Base-by-base conservation (phyloP, 2,888 invertebrate species). In the Zygothrica quintamaculata region DNA sequence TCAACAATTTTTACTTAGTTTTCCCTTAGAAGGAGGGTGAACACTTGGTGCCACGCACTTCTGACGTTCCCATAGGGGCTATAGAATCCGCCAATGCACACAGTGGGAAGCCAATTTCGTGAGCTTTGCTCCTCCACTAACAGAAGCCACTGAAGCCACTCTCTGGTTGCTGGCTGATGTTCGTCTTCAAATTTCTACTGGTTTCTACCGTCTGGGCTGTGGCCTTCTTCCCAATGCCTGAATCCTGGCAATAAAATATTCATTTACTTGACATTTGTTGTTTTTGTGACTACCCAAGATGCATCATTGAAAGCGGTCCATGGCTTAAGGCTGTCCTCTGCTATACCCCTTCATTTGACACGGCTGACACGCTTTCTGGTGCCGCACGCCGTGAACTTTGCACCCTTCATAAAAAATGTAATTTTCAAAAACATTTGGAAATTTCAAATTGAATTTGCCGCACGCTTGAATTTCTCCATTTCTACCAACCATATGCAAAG, bases 401-500 rank as follows among this genome's bases (percentile, higher is more conserved):
- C 67, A 70, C 78, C 81, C 78, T 70, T 80, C 74, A 84, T 84
- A 76, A 84, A 84, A 84, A 76, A 84, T 81, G 76, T 87, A 84
- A 84, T 84, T 87, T 79, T 71, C 51, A 67, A 77, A 79, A 87
- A 84, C 84, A 84, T 84, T 81, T 84, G 82, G 60, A 78, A 87
- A 69, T 84, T 86, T 87, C 62, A 84, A 84, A 84, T 87, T 84
- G 87, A 84, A 84, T 84, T 84, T 84, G 76, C 77, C 74, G 73
- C 75, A 78, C 75, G 75, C 81, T 82, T 82, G 76, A 85, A 75
- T 77, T 76, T 65, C 42, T 16, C 50, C 29, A n/a, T n/a, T 29
- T n/a, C 16, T 8, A 16, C 22, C 39, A 40, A 34, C 29, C 59
- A 55, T 53, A 72, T 72, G 72, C 65, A 75, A 71, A 75, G 53